Evolutionary conservation across 2,888 invertebrate species (phyloP).

Genomic region (Epistrophe eligans): DNA sequence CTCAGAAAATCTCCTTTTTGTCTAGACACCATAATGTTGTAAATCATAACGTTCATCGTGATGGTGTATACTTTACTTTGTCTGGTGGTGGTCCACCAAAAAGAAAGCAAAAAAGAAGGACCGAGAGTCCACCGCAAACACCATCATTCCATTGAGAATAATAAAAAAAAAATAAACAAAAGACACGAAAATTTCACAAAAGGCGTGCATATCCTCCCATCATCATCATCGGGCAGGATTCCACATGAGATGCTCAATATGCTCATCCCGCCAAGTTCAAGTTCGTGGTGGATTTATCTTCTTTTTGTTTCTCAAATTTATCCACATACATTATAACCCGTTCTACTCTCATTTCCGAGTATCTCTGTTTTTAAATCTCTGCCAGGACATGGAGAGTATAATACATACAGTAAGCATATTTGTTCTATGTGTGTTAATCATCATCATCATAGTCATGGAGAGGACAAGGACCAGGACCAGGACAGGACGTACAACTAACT

Average conservation of each 20-base stretch:
- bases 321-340: neutral
- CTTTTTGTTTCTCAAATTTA: constrained; percentile 14
- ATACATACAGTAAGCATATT: constrained; percentile 57
- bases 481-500: constrained; percentile 59
- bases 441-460: constrained; percentile 42
- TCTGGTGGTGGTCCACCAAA: constrained; percentile 56
- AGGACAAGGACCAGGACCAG: neutral
- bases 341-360: constrained; percentile 21
- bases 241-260: neutral
- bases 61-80: constrained; percentile 24
- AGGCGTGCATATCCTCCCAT: constrained; percentile 50
- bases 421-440: constrained; percentile 70
- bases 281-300: constrained; percentile 67
- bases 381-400: constrained; percentile 52
- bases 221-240: neutral
- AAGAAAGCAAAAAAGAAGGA: constrained; percentile 18
- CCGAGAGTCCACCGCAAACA: constrained; percentile 42
- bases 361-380: constrained; percentile 48
- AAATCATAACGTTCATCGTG: constrained; percentile 66
- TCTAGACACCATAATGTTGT: constrained; percentile 73
- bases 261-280: constrained; percentile 67
- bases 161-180: constrained; percentile 13
- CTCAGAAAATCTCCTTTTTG: constrained; percentile 70
- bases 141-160: constrained; percentile 18
- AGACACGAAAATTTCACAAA: constrained; percentile 45